A percentile compares a stretch with the other conserved stretches of the same genome.
phyloP scores from a whole-genome alignment of 2,888 invertebrate genomes.

The Scaptomyza caliginosa region DNA sequence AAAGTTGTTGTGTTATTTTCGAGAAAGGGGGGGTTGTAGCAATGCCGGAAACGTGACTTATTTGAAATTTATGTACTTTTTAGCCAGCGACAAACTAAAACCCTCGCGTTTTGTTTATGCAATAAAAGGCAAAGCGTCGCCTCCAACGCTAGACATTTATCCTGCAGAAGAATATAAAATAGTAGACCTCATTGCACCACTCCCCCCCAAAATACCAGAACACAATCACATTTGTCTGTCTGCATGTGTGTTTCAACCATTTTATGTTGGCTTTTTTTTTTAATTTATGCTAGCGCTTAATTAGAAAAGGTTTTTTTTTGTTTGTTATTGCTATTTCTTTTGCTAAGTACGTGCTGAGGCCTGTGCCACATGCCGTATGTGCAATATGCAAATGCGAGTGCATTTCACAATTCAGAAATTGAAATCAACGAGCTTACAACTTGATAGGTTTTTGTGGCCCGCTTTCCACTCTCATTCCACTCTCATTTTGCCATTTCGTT shows the following conservation, averaged over 20 bases:
- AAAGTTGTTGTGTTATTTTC: constrained; percentile 22
- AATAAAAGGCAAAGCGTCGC: constrained; percentile 43
- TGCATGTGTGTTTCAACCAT: constrained; percentile 28
- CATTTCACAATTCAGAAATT: constrained; percentile 73
- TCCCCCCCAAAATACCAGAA: neutral
- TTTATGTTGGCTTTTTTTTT: constrained; percentile 25
- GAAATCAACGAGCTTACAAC: constrained; percentile 78
- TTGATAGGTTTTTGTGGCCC: constrained; percentile 65
- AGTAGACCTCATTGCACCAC: neutral
- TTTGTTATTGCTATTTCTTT: neutral
- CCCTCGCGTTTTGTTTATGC: constrained; percentile 48
- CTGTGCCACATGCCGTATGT: constrained; percentile 58
- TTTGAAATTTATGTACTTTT: constrained; percentile 77
- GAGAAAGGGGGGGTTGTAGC: constrained; percentile 9
- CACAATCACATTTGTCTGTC: neutral
- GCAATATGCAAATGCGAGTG: constrained; percentile 73
- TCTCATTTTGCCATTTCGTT: constrained; percentile 9
- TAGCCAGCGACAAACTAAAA: constrained; percentile 52
- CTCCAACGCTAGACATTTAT: constrained; percentile 28
- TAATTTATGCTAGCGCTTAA: constrained; percentile 62
- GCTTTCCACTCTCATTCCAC: constrained; percentile 35
- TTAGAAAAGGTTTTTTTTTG: constrained; percentile 59
- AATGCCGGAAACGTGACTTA: constrained; percentile 76
- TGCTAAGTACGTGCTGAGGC: constrained; percentile 36
- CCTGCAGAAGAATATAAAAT: constrained; percentile 6